Evolutionary conservation across 2,797 vertebrate species (phyloP).

Genomic region (Podargus strigoides): DNA sequence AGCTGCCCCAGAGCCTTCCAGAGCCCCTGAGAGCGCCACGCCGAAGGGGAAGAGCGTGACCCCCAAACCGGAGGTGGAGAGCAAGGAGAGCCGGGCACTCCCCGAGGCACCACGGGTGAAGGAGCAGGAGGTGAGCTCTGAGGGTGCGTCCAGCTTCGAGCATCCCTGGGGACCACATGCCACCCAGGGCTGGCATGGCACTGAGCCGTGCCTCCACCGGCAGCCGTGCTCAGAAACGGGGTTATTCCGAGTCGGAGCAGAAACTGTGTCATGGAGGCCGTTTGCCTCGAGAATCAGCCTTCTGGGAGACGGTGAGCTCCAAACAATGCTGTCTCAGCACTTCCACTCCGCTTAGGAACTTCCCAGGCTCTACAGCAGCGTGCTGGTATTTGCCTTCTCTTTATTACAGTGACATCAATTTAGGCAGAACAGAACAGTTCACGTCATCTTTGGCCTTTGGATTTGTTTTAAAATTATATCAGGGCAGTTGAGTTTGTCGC

Average conservation of each 20-base stretch:
- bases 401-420: not conserved
- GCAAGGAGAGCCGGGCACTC: conserved; percentile 79
- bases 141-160: rapidly evolving
- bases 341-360: not conserved
- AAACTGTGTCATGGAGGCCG: rapidly evolving
- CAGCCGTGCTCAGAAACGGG: rapidly evolving
- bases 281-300: not conserved
- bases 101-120: conserved; percentile 81
- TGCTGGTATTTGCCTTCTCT: not conserved
- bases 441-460: not conserved
- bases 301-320: not conserved
- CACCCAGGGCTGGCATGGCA: rapidly evolving
- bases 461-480: not conserved
- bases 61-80: conserved; percentile 70
- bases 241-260: not conserved
- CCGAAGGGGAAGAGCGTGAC: conserved; percentile 61
- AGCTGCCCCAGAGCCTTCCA: conserved; percentile 73
- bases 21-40: conserved; percentile 54
- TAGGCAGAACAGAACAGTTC: rapidly evolving
- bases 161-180: not conserved
- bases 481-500: not conserved
- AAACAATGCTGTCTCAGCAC: not conserved
- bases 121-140: conserved; percentile 88
- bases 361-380: not conserved
- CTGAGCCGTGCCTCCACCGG: rapidly evolving